phyloP scores from a whole-genome alignment of 1,140 invertebrate genomes.

The Aphaenogaster ashmeadi region DNA sequence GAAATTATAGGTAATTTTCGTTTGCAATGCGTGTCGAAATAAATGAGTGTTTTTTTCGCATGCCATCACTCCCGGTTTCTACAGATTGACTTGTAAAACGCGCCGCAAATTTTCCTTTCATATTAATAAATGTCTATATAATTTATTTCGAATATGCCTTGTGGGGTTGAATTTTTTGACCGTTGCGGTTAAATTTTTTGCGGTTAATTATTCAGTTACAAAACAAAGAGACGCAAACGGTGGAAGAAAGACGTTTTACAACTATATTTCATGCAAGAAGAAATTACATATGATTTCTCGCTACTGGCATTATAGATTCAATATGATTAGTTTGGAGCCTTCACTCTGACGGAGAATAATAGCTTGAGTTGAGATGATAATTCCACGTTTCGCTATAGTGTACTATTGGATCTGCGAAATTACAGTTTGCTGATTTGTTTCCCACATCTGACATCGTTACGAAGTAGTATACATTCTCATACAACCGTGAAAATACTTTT shows the following conservation, averaged over 20 bases:
- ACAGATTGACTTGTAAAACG: constrained; percentile 26
- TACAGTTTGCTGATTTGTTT: constrained; percentile 38
- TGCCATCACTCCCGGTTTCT: constrained; percentile 23
- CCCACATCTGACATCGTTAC: constrained; percentile 45
- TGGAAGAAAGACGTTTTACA: constrained; percentile 12
- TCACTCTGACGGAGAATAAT: constrained; percentile 30
- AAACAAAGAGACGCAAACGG: background rate
- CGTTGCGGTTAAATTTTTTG: background rate
- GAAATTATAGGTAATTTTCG: constrained; percentile 37
- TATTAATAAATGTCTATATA: background rate
- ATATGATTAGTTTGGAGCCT: constrained; percentile 16
- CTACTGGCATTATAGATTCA: constrained; percentile 27
- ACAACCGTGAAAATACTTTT: constrained; percentile 30
- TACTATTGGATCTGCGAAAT: constrained; percentile 35
- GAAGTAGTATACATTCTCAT: constrained; percentile 28
- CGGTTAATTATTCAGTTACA: background rate
- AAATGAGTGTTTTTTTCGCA: constrained; percentile 12
- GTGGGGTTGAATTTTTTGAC: background rate
- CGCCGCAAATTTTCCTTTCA: background rate
- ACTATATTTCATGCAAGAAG: background rate
- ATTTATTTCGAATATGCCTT: constrained; percentile 6
- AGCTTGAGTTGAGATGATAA: constrained; percentile 38
- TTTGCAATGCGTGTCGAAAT: constrained; percentile 31
- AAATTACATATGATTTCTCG: constrained; percentile 28
- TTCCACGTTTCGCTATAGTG: constrained; percentile 1